Conservation (phyloP, 2,113 vertebrate genomes). For the Leiothrix lutea region DNA sequence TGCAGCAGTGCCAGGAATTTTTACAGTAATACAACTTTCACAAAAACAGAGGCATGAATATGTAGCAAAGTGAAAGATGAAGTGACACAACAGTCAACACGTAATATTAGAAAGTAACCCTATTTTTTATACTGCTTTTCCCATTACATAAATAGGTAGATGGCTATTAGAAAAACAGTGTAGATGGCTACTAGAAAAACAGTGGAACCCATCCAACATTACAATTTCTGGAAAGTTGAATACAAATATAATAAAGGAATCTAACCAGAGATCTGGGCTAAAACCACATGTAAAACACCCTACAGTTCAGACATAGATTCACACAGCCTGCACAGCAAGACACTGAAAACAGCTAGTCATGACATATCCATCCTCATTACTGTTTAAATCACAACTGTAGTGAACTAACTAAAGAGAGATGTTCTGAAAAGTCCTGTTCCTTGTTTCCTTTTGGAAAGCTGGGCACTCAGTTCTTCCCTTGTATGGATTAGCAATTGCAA, state of each 20-base stretch:
- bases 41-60: background rate
- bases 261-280: background rate
- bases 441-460: background rate
- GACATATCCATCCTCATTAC: background rate
- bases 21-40: slow-evolving; percentile 13
- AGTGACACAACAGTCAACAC: background rate
- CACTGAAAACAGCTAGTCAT: background rate
- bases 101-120: background rate
- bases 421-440: background rate
- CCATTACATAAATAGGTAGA: background rate
- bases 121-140: background rate
- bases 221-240: background rate
- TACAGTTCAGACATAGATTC: background rate
- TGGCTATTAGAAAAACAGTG: background rate
- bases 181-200: background rate
- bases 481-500: background rate
- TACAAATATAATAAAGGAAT: background rate
- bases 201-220: background rate
- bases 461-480: background rate
- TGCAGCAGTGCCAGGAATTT: slow-evolving; percentile 5
- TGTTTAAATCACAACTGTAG: background rate
- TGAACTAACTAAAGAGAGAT: background rate
- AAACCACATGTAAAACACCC: background rate
- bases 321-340: background rate
- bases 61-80: background rate